phyloP scores from a whole-genome alignment of 2,888 invertebrate species.

The Polylopha cassiicola region DNA sequence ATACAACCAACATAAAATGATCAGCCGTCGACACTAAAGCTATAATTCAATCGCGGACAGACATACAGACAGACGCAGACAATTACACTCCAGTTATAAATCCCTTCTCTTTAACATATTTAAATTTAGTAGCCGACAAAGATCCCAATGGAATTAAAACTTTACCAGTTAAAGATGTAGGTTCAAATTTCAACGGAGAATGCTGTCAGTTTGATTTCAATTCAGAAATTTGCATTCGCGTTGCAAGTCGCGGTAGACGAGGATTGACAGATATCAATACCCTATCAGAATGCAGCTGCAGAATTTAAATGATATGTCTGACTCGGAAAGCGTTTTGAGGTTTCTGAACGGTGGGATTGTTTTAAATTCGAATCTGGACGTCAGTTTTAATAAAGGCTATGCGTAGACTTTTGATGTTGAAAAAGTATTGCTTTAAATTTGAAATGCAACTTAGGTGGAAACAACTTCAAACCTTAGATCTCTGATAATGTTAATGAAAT shows the following conservation, averaged over 20 bases:
- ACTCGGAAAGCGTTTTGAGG: conserved; percentile 15
- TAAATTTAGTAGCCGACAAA: conserved; percentile 25
- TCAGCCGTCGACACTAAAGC: conserved; percentile 26
- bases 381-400: too few relatives aligned
- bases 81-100: conserved; percentile 49
- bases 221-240: conserved; percentile 34
- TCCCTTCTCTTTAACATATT: conserved; percentile 41
- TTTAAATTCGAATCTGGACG: too few relatives aligned
- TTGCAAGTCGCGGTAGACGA: conserved; percentile 27
- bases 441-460: too few relatives aligned
- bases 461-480: too few relatives aligned
- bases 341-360: conserved; percentile 5
- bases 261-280: conserved; percentile 51
- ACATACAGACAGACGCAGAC: conserved; percentile 38
- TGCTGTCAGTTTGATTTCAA: conserved; percentile 28
- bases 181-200: background rate
- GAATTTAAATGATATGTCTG: conserved; percentile 29
- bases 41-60: conserved; percentile 32
- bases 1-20: conserved; percentile 27
- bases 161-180: background rate
- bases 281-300: conserved; percentile 30
- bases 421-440: too few relatives aligned
- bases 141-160: background rate
- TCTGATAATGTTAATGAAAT: too few relatives aligned
- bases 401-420: too few relatives aligned